Percentiles rank a stretch among this genome's conserved stretches.
phyloP scores from a whole-genome alignment of 2,113 vertebrate genomes.

The Cyprinodon brontotheroides region DNA sequence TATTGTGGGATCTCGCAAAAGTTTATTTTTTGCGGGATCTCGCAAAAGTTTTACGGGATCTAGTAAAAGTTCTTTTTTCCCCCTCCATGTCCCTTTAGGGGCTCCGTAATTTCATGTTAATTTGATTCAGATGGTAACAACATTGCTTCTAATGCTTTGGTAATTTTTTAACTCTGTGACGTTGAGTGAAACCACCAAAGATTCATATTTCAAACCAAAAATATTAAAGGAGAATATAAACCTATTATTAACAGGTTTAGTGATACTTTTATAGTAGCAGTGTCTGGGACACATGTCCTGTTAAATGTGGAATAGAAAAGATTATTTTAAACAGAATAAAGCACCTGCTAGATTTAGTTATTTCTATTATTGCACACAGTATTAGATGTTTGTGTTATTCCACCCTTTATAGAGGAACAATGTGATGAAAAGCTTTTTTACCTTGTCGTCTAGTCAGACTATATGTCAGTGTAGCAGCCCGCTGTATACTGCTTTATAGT shows the following conservation, averaged over 20 bases:
- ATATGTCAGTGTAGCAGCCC: neutral
- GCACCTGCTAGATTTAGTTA: neutral
- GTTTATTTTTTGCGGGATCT: too few relatives aligned
- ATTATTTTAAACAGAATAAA: neutral
- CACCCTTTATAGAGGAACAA: neutral
- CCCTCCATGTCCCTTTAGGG: too few relatives aligned
- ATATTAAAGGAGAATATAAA: too few relatives aligned
- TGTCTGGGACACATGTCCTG: neutral
- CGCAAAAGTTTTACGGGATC: too few relatives aligned
- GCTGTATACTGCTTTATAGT: neutral
- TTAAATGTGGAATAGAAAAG: neutral
- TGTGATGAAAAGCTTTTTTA: too few relatives aligned
- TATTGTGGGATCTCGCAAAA: too few relatives aligned
- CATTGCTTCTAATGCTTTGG: neutral
- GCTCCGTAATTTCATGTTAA: neutral
- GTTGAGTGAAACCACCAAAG: too few relatives aligned
- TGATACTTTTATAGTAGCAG: neutral
- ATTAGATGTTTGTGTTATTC: neutral
- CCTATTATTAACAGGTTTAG: neutral
- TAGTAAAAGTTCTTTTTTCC: too few relatives aligned
- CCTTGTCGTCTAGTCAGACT: too few relatives aligned
- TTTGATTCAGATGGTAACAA: neutral
- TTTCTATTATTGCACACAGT: neutral
- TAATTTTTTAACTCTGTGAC: neutral
- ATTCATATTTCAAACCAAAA: too few relatives aligned